Evolutionary conservation across 2,888 invertebrate genomes (phyloP), one percentile per base, ranked within the genome.

Genomic region (Oxyteleia sp.): DNA sequence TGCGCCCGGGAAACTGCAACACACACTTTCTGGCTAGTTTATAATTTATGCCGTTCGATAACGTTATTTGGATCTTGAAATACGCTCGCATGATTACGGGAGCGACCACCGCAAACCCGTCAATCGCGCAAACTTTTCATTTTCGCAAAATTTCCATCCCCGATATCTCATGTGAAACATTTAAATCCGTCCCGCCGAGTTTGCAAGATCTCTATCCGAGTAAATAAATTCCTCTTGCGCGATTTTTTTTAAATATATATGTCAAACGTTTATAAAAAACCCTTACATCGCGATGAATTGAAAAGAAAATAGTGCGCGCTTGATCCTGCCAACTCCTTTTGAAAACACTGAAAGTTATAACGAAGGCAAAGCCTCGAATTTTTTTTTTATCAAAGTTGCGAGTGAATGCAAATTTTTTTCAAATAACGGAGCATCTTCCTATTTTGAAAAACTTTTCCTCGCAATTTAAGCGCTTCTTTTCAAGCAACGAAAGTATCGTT

Each of bases 1-100:
- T 64, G 49, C 49, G 26, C n/a, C 59, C 26, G 45, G 26, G 10
- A 35, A 55, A 55, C 32, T 63, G 32, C 13, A 38, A 23, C 49
- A 20, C 35, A 64, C 16, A 51, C 38, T 49, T 64, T 45, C 43
- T 20, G 45, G 26, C 45, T 61, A n/a, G 11, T 66, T 38, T 53
- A 51, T 29, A 64, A 64, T 64, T 64, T 64, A 63, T 45, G 41
- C 41, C 13, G 41, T 41, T 41, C 41, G 41, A 41, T 41, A 41
- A 53, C 53, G 26, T 53, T 53, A 53, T 53, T 53, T 53, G 53
- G 53, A 53, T 53, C 32, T 53, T 53, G 53, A 53, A 53, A 53
- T 53, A 53, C 23, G 49, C 49, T 49, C 32, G 32, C 32, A 32
- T 23, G 49, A 49, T 49, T 49, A 49, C 16, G 49, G 8, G 32